Base-by-base conservation (phyloP, 2,797 vertebrate species). In the Vultur gryphus region DNA sequence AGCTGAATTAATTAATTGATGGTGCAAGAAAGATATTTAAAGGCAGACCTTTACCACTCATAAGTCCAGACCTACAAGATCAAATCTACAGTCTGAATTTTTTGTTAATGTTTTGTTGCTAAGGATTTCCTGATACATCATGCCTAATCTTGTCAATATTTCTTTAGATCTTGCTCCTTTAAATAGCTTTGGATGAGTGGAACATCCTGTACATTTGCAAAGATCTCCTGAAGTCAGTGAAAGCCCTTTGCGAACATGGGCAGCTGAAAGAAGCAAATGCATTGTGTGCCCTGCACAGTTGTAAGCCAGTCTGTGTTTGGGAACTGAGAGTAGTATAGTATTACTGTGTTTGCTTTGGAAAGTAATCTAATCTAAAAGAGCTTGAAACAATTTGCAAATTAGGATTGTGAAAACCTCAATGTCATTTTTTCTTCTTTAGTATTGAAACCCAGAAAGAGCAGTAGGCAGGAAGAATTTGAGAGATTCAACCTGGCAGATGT, bases 1-100 rank as follows among this genome's bases (percentile, higher is more conserved):
- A 90, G 48, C 79, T 93, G 59, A 89, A 89, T 90, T 82, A 82
- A 92, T 96, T 90, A 67, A 77, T 82, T 95, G 54, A 46, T 65
- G 20, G 19, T 79, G 28, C 33, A 64, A 64, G 73, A 81, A 92
- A 93, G 58, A 62, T 91, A 49, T 57, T 89, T 92, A 79, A 94
- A 96, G 57, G 54, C 81, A 89, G 69, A 75, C 29, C n/a, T 87
- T 73, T 89, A 44, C 37, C 37, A 13, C 73, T 94, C 14, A 0
- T 13, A 76, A 77, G 59, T 83, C 37, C 51, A 55, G 29, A 64
- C 58, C 39, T 57, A 25, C 31, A 57, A 90, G 86, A 76, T 93
- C 55, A 77, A 80, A 79, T 88, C n/a, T 88, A 31, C 52, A 18
- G 51, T 72, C 54, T 82, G 55, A 62, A 7, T 67, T 65, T 20